Base-by-base conservation (phyloP, 1,140 invertebrate species). In the Drosophila guanche region DNA sequence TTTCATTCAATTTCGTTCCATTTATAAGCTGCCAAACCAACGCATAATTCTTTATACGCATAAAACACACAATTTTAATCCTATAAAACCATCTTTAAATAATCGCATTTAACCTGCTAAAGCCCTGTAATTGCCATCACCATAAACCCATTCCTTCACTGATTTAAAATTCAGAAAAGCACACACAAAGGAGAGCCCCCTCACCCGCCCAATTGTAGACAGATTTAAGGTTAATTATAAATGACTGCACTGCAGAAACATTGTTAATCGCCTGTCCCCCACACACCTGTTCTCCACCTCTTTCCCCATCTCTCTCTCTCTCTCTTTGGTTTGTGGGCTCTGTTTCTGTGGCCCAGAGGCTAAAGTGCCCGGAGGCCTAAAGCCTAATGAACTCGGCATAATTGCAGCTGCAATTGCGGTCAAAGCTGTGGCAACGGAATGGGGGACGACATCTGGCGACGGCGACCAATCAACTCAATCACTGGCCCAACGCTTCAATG, bases 341-440 rank as follows among this genome's bases (percentile, higher is more conserved):
- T 33, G 29, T 27, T 27, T 27, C 5, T 27, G 25, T 27, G 29
- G 8, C 33, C 33, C 33, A 37, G 10, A 7, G 29, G 50, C 37
- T 29, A 22, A 43, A 8, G 40, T 20, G 7, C 46, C 42, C n/a
- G 48, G 29, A 8, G 14, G 22, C 47, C 69, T 57, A 57, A 56
- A 37, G 77, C 81, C 73, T 86, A 85, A 85, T 85, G 77, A 85
- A 76, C 81, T 73, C 73, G 27, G 54, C 68, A 86, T 85, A 86
- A 86, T 88, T 86, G 83, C 80, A 81, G 75, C 68, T 67, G 75
- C 58, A 51, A 78, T 81, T 62, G 80, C 73, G 73, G 73, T 67
- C 51, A 48, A 43, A 33, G 33, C 41, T 63, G 53, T 23, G 46
- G 58, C 50, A 37, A 43, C 16, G 45, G 54, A 48, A 51, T 41